Conservation (phyloP, 2,113 vertebrate genomes). For the Osmerus mordax region DNA sequence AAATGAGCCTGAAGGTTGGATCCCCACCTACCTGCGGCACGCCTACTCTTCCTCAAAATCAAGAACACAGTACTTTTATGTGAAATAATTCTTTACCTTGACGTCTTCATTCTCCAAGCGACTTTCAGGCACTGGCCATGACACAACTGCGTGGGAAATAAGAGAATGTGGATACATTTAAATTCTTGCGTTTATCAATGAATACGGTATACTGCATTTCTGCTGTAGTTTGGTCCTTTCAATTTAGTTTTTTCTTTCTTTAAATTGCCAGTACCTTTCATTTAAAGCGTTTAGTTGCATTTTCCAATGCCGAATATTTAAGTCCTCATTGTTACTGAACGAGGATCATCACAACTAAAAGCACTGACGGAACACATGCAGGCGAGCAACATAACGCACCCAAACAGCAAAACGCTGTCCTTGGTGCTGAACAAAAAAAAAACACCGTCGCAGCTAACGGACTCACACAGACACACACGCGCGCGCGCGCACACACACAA, state of each 20-base stretch:
- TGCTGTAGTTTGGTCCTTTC: neutral
- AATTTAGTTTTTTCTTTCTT: too few species aligned
- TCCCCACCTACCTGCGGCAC: too few species aligned
- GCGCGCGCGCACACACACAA: neutral
- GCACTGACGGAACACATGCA: too few species aligned
- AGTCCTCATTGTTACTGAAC: too few species aligned
- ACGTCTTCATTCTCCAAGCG: slow-evolving; percentile 68
- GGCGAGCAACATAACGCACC: neutral
- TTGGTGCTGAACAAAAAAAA: slow-evolving; percentile 61
- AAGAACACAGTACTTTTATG: neutral
- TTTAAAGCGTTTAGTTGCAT: too few species aligned
- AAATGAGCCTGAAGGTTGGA: too few species aligned
- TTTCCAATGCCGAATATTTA: too few species aligned
- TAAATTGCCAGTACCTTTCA: too few species aligned
- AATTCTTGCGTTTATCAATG: neutral
- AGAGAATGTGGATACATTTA: slow-evolving; percentile 1
- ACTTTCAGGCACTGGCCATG: slow-evolving; percentile 64
- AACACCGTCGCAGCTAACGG: neutral
- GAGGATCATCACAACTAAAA: too few species aligned
- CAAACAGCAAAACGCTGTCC: slow-evolving; percentile 54
- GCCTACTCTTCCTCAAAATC: too few species aligned
- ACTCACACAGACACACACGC: neutral
- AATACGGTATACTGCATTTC: neutral
- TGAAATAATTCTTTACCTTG: slow-evolving; percentile 55
- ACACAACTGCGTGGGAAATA: slow-evolving; percentile 56